phyloP scores from a whole-genome alignment of 2,888 invertebrate species.

The Deroplatys truncata region DNA sequence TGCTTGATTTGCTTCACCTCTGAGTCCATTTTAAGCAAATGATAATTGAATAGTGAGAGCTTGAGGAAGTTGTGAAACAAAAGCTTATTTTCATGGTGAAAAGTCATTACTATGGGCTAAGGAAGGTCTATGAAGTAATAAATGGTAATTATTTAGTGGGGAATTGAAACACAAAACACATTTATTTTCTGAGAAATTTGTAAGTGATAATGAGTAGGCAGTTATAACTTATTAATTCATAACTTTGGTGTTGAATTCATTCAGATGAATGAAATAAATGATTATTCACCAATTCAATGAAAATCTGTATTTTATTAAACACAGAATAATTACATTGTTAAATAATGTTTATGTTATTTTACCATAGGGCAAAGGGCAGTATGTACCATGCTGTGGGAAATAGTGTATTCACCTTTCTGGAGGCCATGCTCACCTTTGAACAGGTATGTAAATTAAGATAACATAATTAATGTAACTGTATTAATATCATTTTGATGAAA shows the following conservation, averaged over 20 bases:
- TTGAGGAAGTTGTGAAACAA: no score
- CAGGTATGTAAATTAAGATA: conserved; percentile 47
- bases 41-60: no score
- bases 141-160: no score
- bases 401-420: conserved; percentile 83
- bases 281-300: neutral
- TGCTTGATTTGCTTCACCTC: no score
- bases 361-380: conserved; percentile 66
- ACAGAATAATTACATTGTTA: neutral
- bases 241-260: neutral
- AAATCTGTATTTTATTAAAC: neutral
- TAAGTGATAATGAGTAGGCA: neutral
- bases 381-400: conserved; percentile 91
- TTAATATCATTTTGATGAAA: no score
- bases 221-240: neutral
- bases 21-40: no score
- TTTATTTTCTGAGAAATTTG: neutral
- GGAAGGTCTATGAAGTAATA: no score
- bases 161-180: no score
- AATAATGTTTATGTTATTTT: neutral
- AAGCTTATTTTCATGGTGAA: no score
- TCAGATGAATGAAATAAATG: neutral
- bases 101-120: no score
- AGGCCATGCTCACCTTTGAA: conserved; percentile 91
- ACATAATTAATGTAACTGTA: neutral